Evolutionary conservation across 2,888 invertebrate species (phyloP).

Genomic region (Megastigmus dorsalis): DNA sequence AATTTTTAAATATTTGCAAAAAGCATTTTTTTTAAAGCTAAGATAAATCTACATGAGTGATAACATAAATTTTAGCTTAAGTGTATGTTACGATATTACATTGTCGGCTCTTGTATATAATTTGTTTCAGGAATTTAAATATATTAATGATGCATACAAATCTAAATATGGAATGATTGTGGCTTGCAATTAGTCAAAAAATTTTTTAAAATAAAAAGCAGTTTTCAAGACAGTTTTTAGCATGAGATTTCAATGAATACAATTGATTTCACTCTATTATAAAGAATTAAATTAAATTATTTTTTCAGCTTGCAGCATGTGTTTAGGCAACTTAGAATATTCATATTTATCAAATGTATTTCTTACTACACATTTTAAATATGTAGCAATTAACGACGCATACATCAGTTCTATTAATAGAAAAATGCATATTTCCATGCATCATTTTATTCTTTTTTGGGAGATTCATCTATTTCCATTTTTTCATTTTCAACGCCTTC

Average conservation of each 20-base stretch:
- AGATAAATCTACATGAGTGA: too few species aligned
- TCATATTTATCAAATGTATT: slow-evolving; percentile 5
- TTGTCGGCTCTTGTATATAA: too few species aligned
- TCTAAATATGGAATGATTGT: slow-evolving; percentile 34
- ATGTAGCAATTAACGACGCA: not conserved
- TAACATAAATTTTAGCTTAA: too few species aligned
- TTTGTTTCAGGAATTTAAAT: not conserved
- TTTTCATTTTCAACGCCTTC: slow-evolving; percentile 56
- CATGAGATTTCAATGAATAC: slow-evolving; percentile 9
- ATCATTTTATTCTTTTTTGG: slow-evolving; percentile 50
- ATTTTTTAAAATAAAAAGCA: not conserved
- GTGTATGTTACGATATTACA: too few species aligned
- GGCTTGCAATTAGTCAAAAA: not conserved
- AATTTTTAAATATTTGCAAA: too few species aligned
- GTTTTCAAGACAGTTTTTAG: slow-evolving; percentile 3
- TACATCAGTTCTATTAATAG: not conserved
- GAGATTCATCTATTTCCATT: slow-evolving; percentile 64
- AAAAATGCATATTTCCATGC: slow-evolving; percentile 31
- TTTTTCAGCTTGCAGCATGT: slow-evolving; percentile 2
- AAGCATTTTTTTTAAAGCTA: too few species aligned
- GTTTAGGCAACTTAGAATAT: slow-evolving; percentile 6
- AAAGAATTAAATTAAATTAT: slow-evolving; percentile 8
- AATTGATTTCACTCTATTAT: slow-evolving; percentile 6
- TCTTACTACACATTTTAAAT: slow-evolving; percentile 22
- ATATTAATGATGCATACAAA: not conserved